Base-by-base conservation (phyloP, 1,140 invertebrate species). In the Halictus rubicundus region DNA sequence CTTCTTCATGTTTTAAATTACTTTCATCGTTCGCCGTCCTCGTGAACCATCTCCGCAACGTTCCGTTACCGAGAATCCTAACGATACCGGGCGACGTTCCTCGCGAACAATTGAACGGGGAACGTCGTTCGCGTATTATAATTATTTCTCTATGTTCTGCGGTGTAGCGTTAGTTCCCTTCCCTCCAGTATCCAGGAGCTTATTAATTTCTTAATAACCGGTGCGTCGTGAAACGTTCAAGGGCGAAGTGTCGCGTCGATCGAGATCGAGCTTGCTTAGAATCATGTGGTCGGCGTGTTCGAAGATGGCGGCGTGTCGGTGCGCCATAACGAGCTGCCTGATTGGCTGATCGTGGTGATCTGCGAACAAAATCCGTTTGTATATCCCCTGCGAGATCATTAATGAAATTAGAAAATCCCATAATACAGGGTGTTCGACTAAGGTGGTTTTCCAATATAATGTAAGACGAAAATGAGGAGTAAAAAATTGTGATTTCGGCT, bases 341-440 rank as follows among this genome's bases (percentile, higher is more conserved):
- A 89, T 72, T 92, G 91, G 49, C 88, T 92, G 85, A 92, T 92
- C 68, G 92, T 92, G 80, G 90, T 90, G 68, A 92, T 92, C 92
- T 92, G 77, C 21, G 59, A 84, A 84, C 37, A 83, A 60, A 72
- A 54, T 39, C 1, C 10, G 8, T 7, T 32, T 37, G 8, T 10
- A 63, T 14, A 46, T 46, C 1, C 42, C 9, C 8, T 12, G 9
- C 1, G 9, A 46, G 42, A 46, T 12, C 42, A 46, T 32, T n/a
- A n/a, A n/a, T n/a, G n/a, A n/a, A n/a, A n/a, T n/a, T n/a, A n/a
- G n/a, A n/a, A n/a, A n/a, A n/a, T n/a, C n/a, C n/a, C n/a, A n/a
- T n/a, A n/a, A n/a, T n/a, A n/a, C n/a, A n/a, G n/a, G n/a, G n/a
- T n/a, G n/a, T n/a, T n/a, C n/a, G n/a, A n/a, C n/a, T n/a, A n/a